Conservation (phyloP, 1,140 invertebrate genomes). For the Drosophila willistoni region DNA sequence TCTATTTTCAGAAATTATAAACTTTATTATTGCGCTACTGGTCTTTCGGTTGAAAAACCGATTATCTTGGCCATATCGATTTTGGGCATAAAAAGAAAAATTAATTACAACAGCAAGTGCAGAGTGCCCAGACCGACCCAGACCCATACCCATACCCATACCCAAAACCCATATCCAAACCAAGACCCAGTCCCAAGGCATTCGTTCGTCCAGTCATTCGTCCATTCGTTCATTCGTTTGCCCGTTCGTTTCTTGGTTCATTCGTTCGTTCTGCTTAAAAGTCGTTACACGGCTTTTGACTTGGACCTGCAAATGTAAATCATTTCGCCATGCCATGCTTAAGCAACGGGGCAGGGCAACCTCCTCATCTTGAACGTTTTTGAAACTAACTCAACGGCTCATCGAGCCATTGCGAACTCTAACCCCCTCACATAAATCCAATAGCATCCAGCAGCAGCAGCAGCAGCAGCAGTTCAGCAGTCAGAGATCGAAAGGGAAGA, state of each 20-base stretch:
- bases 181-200: conserved; percentile 25
- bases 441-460: conserved; percentile 41
- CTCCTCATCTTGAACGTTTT: conserved; percentile 32
- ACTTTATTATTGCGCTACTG: conserved; percentile 72
- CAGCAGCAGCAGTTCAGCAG: conserved; percentile 40
- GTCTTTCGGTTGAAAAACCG: conserved; percentile 52
- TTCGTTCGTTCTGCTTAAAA: conserved; percentile 26
- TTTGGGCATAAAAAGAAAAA: conserved; percentile 35
- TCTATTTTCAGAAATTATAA: conserved; percentile 54
- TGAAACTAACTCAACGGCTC: conserved; percentile 59
- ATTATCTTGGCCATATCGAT: conserved; percentile 53
- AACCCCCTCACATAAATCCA: conserved; percentile 77
- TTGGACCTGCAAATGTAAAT: conserved; percentile 78
- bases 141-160: no score
- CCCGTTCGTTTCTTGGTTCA: conserved; percentile 17
- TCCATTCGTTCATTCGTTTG: conserved; percentile 2
- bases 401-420: conserved; percentile 78
- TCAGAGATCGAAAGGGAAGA: conserved; percentile 38
- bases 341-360: conserved; percentile 16
- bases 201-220: conserved; percentile 6
- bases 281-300: conserved; percentile 71
- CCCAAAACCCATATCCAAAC: no score
- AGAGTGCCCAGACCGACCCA: neutral
- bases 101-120: conserved; percentile 24
- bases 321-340: conserved; percentile 72